Evolutionary conservation across 2,888 invertebrate genomes (phyloP), one percentile per base, ranked within the genome.

Genomic region (Drosophila tanythrix): DNA sequence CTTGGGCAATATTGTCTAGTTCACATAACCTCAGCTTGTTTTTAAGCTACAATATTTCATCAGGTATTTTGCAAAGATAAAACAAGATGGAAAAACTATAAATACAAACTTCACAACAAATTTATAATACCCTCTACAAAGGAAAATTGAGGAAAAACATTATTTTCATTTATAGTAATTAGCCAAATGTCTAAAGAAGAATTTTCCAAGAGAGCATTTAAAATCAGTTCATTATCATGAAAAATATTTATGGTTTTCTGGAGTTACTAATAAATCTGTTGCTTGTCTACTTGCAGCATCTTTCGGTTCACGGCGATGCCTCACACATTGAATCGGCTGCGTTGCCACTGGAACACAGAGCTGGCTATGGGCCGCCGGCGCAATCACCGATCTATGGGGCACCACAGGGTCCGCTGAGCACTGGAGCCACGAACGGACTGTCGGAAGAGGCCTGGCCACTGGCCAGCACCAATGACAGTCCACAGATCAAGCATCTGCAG

Each of bases 401-500:
- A 66, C 92, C 93, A 40, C 92, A 91, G 65, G 86, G 87, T 3
- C 87, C 90, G 10, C 57, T 90, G 35, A 92, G 93, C 70, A 92
- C 92, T 36, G 93, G 93, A 35, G 93, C 93, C 68, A 93, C 93
- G 68, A 94, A 94, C 64, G 93, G 93, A 93, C 85, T 95, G 65
- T 94, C 95, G 29, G 97, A 97, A 85, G 98, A 98, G 91, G 96
- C 97, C 67, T 98, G 98, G 98, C 98, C 98, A 0, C 93, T 97
- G 81, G 96, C 97, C 52, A 95, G 97, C 55, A 96, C 97, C 27
- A 93, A 93, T 64, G 98, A 98, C 92, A 97, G 97, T 93, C 98
- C 98, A 1, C 97, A 98, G 93, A 98, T 98, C 90, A 98, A 98
- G 93, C 97, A 97, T 91, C 94, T 98, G 76, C 97, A 98, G 94